These are phyloP conservation scores for Sebastes dallii DNA, from an alignment of 2,797 vertebrate species.

Conservation along the genomic window DNA sequence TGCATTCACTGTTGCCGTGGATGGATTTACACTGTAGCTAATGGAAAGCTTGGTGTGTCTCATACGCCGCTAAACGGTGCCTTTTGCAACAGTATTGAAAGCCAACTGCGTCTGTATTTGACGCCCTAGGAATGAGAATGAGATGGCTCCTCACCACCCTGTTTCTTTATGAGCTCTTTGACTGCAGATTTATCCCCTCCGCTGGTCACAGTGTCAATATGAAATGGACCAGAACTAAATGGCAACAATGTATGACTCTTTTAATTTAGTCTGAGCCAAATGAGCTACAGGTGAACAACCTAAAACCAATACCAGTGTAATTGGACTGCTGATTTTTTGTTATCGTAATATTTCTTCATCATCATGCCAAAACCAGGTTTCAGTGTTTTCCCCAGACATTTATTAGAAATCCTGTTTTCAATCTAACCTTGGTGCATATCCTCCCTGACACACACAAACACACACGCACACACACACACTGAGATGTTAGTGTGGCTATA, in stretches of 20 bases:
- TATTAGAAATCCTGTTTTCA: not conserved
- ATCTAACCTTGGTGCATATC: not conserved
- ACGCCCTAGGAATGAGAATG: no score
- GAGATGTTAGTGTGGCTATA: not conserved
- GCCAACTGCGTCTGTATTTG: no score
- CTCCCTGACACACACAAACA: not conserved
- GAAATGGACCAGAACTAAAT: not conserved
- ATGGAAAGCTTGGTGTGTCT: no score
- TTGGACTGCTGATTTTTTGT: not conserved
- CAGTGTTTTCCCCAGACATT: not conserved
- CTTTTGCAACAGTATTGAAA: no score
- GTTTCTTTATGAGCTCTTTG: slow-evolving; percentile 2
- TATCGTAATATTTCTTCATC: not conserved
- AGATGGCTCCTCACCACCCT: no score
- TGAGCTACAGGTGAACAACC: not conserved
- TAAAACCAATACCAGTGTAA: not conserved
- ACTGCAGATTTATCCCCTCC: not conserved
- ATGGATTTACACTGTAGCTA: no score
- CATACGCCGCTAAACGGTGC: no score
- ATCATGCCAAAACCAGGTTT: not conserved
- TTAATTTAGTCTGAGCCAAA: not conserved
- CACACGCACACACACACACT: no score
- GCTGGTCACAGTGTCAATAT: not conserved
- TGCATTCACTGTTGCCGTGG: no score
- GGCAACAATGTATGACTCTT: not conserved